These are phyloP conservation scores for Mnemiopsis leidyi DNA, from an alignment of 37 sponge, comb jelly and placozoan genomes.

Conservation along the genomic window DNA sequence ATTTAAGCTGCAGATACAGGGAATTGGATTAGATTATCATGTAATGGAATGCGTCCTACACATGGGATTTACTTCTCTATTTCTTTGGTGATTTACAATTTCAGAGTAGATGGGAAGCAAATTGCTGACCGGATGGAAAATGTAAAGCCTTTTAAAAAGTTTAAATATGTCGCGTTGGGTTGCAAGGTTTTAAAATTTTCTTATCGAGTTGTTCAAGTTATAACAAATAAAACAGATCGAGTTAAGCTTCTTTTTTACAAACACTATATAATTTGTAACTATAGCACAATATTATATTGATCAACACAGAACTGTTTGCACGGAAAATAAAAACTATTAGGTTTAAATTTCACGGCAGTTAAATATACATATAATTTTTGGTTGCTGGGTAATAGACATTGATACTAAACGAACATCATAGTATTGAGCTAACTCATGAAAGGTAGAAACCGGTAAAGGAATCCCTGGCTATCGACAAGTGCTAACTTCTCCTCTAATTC, in stretches of 20 bases:
- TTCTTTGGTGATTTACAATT: not conserved
- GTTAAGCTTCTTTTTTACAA: not conserved
- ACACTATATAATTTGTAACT: slow-evolving; percentile 22
- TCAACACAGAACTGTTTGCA: not conserved
- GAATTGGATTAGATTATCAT: not conserved
- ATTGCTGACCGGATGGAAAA: not conserved
- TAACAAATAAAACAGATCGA: not conserved
- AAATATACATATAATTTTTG: not conserved
- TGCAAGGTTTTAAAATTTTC: not conserved
- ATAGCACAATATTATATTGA: not conserved
- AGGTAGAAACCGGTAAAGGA: not conserved
- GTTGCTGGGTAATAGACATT: not conserved
- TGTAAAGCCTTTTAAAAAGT: not conserved
- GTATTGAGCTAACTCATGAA: not conserved
- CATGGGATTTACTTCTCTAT: not conserved
- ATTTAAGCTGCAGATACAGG: not conserved
- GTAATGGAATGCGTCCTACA: not conserved
- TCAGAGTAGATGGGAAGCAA: not conserved
- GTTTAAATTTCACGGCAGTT: not conserved
- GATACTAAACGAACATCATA: not conserved
- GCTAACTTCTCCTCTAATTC: not conserved
- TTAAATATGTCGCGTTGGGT: not conserved
- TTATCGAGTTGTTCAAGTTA: not conserved
- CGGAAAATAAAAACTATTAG: not conserved
- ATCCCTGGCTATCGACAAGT: not conserved